Evolutionary conservation across 2,797 vertebrate genomes (phyloP).

Genomic region (Acanthis flammea): DNA sequence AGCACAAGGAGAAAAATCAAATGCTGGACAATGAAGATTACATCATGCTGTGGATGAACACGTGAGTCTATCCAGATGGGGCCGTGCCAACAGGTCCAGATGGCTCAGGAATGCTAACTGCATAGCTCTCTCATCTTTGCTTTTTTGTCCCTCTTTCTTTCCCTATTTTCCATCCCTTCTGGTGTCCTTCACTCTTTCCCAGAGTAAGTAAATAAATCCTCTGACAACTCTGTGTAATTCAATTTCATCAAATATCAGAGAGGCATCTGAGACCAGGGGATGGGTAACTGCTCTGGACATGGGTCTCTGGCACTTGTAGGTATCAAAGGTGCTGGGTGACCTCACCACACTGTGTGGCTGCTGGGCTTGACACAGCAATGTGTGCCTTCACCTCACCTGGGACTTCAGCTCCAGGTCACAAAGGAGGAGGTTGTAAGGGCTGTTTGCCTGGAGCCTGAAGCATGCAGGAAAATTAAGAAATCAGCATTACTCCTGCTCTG

Average conservation of each 20-base stretch:
- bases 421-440: background rate
- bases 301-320: background rate
- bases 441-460: background rate
- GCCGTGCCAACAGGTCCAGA: constrained; percentile 74
- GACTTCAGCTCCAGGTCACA: background rate
- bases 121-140: constrained; percentile 66
- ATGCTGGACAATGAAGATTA: constrained; percentile 52
- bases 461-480: background rate
- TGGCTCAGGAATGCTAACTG: constrained; percentile 76
- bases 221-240: background rate
- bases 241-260: background rate
- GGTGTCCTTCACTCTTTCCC: background rate
- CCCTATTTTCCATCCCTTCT: background rate
- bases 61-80: constrained; percentile 70
- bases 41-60: constrained; percentile 71
- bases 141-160: constrained; percentile 24
- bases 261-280: background rate
- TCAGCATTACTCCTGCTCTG: background rate
- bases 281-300: accelerated
- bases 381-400: background rate
- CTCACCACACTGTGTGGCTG: background rate
- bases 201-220: constrained; percentile 18
- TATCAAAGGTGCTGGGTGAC: background rate
- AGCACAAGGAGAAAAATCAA: constrained; percentile 42
- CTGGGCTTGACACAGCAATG: background rate